Evolutionary conservation across 2,888 invertebrate species (phyloP), one percentile per base, ranked within the genome.

Genomic region (Scrobipalpa atriplicella): DNA sequence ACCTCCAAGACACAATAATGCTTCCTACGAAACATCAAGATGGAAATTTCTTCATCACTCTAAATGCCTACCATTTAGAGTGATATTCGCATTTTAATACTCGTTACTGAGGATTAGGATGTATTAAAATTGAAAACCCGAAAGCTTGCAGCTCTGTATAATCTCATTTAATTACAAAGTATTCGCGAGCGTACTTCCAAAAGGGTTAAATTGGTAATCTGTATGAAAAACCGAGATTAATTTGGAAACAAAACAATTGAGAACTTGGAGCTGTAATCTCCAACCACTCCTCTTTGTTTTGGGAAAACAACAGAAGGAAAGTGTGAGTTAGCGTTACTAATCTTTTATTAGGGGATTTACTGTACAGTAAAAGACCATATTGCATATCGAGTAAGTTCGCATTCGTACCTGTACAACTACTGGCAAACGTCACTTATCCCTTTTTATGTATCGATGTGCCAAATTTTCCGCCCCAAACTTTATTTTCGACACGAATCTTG

Each of bases 201-300:
- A 38, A 13, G 63, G 52, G 51, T 52, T 29, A 63, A 54, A 52
- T 21, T 16, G 63, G 21, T n/a, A 21, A 56, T 19, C 58, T 38
- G 52, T 21, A 13, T 19, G 21, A 64, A 64, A n/a, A 62, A 52
- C 18, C 41, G 39, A 38, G 54, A 41, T 56, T 64, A 64, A 64
- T 64, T 56, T 56, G 13, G 0, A 64, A 64, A 19, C 10, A 38
- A 54, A 64, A 54, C 64, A 64, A 54, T 54, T 0, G 29, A 6
- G 21, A 64, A 52, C 16, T 63, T 63, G 36, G 51, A 6, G 8
- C 19, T 18, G 52, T 58, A 16, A 6, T 16, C 29, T n/a, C 10
- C 58, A 58, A 58, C 58, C 58, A 16, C 58, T 38, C 10, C 2
- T 9, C 18, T 52, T 54, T 54, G 54, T 54, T 56, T 52, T 10